phyloP scores from a whole-genome alignment of 2,113 vertebrate genomes.

The Psophia crepitans region DNA sequence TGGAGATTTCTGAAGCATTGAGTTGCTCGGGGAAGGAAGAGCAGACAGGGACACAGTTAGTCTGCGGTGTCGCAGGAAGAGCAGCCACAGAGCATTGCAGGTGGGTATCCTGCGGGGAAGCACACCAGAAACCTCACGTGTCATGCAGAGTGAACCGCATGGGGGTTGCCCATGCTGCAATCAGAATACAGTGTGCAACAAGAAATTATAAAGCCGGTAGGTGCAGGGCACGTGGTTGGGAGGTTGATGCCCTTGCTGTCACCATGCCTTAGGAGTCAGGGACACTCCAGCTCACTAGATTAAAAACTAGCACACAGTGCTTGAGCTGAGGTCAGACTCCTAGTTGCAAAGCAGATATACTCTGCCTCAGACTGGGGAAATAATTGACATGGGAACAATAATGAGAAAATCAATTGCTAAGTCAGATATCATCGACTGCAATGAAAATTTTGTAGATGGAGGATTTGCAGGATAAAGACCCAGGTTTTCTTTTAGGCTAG shows the following conservation, averaged over 20 bases:
- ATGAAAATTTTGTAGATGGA: conserved; percentile 37
- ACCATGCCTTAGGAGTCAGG: background rate
- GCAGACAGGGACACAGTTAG: background rate
- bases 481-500: conserved; percentile 20
- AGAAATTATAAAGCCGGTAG: background rate
- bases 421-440: conserved; percentile 54
- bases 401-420: conserved; percentile 62
- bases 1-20: background rate
- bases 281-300: background rate
- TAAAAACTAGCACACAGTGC: background rate
- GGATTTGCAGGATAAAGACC: conserved; percentile 43
- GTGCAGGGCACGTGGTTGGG: accelerated
- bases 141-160: accelerated
- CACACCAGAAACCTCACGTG: background rate
- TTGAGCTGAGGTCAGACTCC: background rate
- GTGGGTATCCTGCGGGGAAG: background rate
- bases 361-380: background rate
- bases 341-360: conserved; percentile 5
- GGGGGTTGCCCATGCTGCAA: background rate
- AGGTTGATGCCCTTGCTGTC: background rate
- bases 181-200: background rate
- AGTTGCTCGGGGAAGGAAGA: background rate
- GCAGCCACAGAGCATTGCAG: accelerated
- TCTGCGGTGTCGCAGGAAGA: background rate
- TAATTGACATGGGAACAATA: conserved; percentile 54